Evolutionary conservation across 2,888 invertebrate species (phyloP), one percentile per base, ranked within the genome.

Genomic region (Lepidochrysops patricia): DNA sequence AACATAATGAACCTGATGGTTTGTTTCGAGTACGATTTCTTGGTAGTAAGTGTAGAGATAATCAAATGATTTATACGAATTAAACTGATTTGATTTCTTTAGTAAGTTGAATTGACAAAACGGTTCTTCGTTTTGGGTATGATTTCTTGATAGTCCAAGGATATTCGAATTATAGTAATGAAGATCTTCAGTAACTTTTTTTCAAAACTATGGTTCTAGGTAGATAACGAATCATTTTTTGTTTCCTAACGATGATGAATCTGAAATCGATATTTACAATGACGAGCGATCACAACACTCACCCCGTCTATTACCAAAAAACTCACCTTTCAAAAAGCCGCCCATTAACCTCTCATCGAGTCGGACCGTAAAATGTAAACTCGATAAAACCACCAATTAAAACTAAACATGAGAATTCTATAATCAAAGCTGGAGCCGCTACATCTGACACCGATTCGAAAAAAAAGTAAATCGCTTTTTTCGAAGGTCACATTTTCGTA

Each of bases 371-470:
- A 89, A 89, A 88, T 86, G 88, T 89, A 89, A 89, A 89, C 88
- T 87, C 87, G 88, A 88, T 89, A 88, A 89, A 87, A 87, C 86
- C 87, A 89, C 89, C 89, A 89, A 89, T 89, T 89, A 89, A 89
- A 89, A 88, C 88, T 88, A 87, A 88, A 89, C 84, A 89, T 87
- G 89, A 89, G 88, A 88, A 86, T 82, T 86, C 81, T 78, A 83
- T 84, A 88, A 84, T 89, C 89, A 89, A 88, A 88, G 88, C 83
- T 76, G 75, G 74, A 79, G 86, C 89, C 88, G 88, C 88, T 86
- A 84, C 78, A 85, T 84, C 86, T 86, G 84, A 88, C 86, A 86
- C 86, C 83, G 81, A 82, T 52, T 52, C 35, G 15, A n/a, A 59
- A 57, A 64, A 85, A 86, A 85, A 84, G 80, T 79, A 77, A 80